A percentile compares a stretch with the other conserved stretches of the same genome.
Evolutionary conservation across 64 coral and sea anemone species (phyloP).

Genomic region (Stylophora pistillata): DNA sequence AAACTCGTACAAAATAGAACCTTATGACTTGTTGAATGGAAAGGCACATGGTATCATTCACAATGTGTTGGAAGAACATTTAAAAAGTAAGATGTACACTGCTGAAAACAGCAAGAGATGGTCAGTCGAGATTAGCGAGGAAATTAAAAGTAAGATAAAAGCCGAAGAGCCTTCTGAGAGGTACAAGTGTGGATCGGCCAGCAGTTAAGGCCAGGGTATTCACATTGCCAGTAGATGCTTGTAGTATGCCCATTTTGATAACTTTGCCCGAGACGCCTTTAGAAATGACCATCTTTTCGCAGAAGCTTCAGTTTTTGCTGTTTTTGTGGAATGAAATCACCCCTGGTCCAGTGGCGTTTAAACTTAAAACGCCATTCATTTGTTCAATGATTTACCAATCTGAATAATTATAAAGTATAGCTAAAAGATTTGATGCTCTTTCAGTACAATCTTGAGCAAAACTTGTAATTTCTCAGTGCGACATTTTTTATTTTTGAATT

Average conservation of each 20-base stretch:
- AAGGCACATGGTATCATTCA: slow-evolving; percentile 3
- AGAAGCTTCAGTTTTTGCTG: slow-evolving; percentile 42
- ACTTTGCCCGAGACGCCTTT: slow-evolving; percentile 21
- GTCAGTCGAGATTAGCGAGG: slow-evolving; percentile 44
- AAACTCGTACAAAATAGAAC: slow-evolving; percentile 59
- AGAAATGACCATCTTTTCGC: slow-evolving; percentile 57
- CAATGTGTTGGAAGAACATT: slow-evolving; percentile 18
- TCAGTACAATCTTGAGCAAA: no score
- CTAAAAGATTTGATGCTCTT: no score
- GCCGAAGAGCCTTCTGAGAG: slow-evolving; percentile 4
- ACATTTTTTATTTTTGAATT: no score
- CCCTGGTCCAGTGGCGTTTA: background rate
- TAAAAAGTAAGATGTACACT: slow-evolving; percentile 36
- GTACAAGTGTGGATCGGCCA: slow-evolving; percentile 61
- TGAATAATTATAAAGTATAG: no score
- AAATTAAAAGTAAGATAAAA: slow-evolving; percentile 57
- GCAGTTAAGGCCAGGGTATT: slow-evolving; percentile 36
- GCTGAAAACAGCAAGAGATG: slow-evolving; percentile 33
- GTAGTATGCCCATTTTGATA: slow-evolving; percentile 62
- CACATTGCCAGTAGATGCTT: slow-evolving; percentile 58
- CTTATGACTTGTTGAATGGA: slow-evolving; percentile 11
- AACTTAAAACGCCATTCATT: background rate
- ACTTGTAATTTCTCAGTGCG: no score
- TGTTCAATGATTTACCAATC: no score
- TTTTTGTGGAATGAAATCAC: slow-evolving; percentile 46